A percentile compares a stretch with the other conserved stretches of the same genome.
phyloP scores from a whole-genome alignment of 2,888 invertebrate species.

The Pteria penguin region DNA sequence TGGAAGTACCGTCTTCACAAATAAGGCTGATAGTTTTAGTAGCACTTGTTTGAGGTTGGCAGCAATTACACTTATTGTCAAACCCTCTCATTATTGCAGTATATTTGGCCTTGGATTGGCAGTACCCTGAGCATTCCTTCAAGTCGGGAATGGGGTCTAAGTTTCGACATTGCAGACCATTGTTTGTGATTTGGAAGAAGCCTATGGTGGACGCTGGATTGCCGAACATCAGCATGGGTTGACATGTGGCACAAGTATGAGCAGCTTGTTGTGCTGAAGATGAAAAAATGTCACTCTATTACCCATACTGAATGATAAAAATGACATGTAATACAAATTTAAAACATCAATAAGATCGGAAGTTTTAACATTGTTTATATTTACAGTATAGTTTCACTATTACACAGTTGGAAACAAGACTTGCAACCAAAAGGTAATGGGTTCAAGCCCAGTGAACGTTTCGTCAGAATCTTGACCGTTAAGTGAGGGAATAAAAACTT shows the following conservation, averaged over 20 bases:
- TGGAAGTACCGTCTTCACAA: slow-evolving; percentile 63
- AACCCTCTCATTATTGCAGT: slow-evolving; percentile 60
- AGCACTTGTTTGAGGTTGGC: slow-evolving; percentile 57
- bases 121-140: slow-evolving; percentile 68
- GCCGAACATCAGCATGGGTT: slow-evolving; percentile 61
- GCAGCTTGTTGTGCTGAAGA: slow-evolving; percentile 35
- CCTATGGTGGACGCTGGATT: slow-evolving; percentile 59
- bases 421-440: too few species aligned
- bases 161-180: slow-evolving; percentile 61
- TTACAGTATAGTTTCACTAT: too few species aligned
- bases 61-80: slow-evolving; percentile 65
- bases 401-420: too few species aligned
- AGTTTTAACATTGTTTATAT: too few species aligned
- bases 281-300: too few species aligned
- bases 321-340: too few species aligned
- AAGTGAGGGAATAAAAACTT: too few species aligned
- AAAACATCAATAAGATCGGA: too few species aligned
- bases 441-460: too few species aligned
- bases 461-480: too few species aligned
- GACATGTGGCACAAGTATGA: slow-evolving; percentile 58
- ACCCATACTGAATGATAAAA: too few species aligned
- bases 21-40: slow-evolving; percentile 55
- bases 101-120: slow-evolving; percentile 63
- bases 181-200: slow-evolving; percentile 61
- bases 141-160: slow-evolving; percentile 60